Evolutionary conservation across 2,113 vertebrate species (phyloP).

Genomic region (Callocephalon fimbriatum): DNA sequence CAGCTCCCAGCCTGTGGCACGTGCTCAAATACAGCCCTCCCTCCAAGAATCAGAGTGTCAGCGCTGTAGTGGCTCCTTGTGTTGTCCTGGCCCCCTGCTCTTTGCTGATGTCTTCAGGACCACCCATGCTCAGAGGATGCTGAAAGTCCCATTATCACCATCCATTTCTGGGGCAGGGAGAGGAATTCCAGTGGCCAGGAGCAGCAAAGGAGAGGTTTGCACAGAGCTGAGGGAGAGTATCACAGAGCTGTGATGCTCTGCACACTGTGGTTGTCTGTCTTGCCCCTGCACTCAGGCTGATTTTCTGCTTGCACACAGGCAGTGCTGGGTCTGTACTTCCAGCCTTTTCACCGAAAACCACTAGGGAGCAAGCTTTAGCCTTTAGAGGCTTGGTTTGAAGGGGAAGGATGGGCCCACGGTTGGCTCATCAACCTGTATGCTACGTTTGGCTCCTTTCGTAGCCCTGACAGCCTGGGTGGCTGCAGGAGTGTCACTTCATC

Average conservation of each 20-base stretch:
- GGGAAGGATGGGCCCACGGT: not conserved
- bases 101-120: not conserved
- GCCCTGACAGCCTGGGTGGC: not conserved
- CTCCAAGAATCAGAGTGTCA: not conserved
- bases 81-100: not conserved
- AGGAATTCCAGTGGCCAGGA: not conserved
- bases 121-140: rapidly evolving
- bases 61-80: rapidly evolving
- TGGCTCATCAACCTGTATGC: not conserved
- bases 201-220: not conserved
- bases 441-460: not conserved
- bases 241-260: not conserved
- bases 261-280: not conserved
- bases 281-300: not conserved
- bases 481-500: not conserved
- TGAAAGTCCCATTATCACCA: not conserved
- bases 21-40: not conserved
- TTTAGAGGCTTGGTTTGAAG: not conserved
- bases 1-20: rapidly evolving
- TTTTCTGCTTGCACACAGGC: not conserved
- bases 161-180: not conserved
- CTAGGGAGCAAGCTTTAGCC: not conserved
- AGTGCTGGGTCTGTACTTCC: not conserved
- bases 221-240: not conserved
- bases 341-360: not conserved